Conservation (phyloP, 2,113 vertebrate species). For the Neomonachus schauinslandi region DNA sequence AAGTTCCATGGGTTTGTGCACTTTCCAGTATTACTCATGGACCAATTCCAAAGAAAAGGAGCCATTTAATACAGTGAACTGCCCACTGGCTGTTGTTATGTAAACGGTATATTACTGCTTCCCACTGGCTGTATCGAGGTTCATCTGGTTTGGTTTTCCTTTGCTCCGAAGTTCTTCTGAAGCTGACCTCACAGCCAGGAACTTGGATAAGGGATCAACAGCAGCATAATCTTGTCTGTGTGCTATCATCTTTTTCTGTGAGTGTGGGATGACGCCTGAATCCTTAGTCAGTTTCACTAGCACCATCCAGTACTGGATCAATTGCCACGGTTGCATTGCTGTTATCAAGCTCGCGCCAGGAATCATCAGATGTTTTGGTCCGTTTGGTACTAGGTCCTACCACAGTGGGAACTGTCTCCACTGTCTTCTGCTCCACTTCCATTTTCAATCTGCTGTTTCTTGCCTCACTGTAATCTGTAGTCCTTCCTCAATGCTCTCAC, state of each 20-base stretch:
- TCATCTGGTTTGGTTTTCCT: constrained; percentile 95
- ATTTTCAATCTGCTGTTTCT: constrained; percentile 97
- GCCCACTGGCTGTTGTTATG: constrained; percentile 95
- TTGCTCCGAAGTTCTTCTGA: constrained; percentile 97
- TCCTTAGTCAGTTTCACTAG: constrained; percentile 97
- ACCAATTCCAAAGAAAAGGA: constrained; percentile 98
- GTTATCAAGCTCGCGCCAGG: constrained; percentile 96
- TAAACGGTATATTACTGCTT: constrained; percentile 99
- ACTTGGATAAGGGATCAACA: constrained; percentile 97
- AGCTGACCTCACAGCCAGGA: constrained; percentile 95
- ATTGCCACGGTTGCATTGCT: constrained; percentile 91
- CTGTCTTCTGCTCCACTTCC: constrained; percentile 97
- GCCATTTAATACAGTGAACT: constrained; percentile 98
- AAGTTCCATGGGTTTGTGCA: constrained; percentile 99
- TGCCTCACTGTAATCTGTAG: constrained; percentile 96
- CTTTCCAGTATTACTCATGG: constrained; percentile 99
- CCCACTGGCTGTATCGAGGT: constrained; percentile 96
- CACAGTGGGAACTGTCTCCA: constrained; percentile 97
- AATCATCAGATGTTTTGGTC: constrained; percentile 98
- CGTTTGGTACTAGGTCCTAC: constrained; percentile 97
- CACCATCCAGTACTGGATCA: constrained; percentile 94
- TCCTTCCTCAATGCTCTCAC: constrained; percentile 97
- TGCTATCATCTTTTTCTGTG: constrained; percentile 96
- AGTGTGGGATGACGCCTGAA: constrained; percentile 97
- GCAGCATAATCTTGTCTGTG: constrained; percentile 97